Percentiles rank a stretch among this genome's conserved stretches.
phyloP scores from a whole-genome alignment of 2,888 invertebrate genomes.

The Escarpia spicata region DNA sequence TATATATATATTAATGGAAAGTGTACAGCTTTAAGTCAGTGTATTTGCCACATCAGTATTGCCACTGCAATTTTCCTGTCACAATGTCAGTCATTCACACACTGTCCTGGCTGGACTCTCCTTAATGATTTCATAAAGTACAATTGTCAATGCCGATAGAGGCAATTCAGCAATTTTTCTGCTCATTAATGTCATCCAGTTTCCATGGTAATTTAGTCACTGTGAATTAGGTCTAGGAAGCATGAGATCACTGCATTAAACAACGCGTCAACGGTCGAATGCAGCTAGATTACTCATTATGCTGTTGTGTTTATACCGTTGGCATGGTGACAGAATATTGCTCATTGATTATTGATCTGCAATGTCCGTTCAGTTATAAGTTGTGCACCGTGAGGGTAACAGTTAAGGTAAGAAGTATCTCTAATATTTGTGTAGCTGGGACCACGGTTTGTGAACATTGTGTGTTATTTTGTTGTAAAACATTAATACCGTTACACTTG shows the following conservation, averaged over 20 bases:
- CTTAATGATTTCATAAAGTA: neutral
- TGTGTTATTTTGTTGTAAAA: neutral
- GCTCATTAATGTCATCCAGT: neutral
- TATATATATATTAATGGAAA: neutral
- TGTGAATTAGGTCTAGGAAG: neutral
- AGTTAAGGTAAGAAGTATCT: neutral
- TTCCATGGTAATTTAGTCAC: slow-evolving; percentile 1
- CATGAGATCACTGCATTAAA: neutral
- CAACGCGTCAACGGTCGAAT: too few species aligned
- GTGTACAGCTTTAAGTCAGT: neutral
- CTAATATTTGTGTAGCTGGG: too few species aligned
- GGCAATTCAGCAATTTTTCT: neutral
- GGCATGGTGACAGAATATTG: neutral
- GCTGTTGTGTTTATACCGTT: neutral
- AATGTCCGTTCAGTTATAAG: neutral
- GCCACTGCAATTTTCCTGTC: neutral
- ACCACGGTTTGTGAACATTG: neutral
- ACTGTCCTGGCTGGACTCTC: neutral
- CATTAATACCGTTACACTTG: neutral
- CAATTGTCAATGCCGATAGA: neutral
- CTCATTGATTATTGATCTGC: neutral
- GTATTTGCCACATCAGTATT: neutral
- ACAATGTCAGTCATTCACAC: neutral
- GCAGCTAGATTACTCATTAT: neutral
- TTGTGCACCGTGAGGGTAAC: neutral